Evolutionary conservation across 1,140 invertebrate genomes (phyloP).

Genomic region (Tetragnatha versicolor): DNA sequence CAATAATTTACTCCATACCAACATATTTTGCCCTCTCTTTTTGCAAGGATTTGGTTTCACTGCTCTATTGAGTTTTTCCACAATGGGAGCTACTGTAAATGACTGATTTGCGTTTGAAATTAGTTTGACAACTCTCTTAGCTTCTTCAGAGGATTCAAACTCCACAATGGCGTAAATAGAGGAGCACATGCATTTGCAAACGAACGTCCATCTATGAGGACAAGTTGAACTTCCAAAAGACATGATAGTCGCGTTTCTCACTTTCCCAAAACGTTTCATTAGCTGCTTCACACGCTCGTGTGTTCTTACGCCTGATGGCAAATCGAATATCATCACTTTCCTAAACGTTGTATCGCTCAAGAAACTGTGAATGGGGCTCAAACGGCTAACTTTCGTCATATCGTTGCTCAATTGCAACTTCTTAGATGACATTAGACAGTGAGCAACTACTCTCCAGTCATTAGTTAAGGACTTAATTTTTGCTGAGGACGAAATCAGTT

Average conservation of each 20-base stretch:
- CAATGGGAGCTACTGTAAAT: neutral
- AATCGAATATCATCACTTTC: constrained; percentile 65
- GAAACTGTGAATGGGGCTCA: constrained; percentile 83
- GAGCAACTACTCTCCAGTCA: constrained; percentile 90
- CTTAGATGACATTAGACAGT: constrained; percentile 77
- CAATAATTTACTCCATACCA: neutral
- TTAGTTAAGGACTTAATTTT: constrained; percentile 81
- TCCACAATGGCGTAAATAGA: constrained; percentile 78
- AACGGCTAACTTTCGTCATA: constrained; percentile 85
- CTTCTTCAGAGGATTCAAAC: constrained; percentile 64
- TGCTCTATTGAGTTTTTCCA: neutral
- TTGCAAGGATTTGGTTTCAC: neutral
- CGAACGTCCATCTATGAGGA: no score
- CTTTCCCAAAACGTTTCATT: neutral
- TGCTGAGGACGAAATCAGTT: constrained; percentile 71
- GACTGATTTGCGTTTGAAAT: neutral
- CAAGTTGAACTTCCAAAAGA: no score
- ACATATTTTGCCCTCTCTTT: neutral
- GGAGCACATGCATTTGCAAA: neutral
- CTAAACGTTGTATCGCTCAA: constrained; percentile 87
- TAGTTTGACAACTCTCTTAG: neutral
- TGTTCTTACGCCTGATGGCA: neutral
- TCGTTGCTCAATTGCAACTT: constrained; percentile 89
- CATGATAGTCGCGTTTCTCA: neutral
- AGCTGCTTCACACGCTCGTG: neutral